Evolutionary conservation across 1,140 invertebrate genomes (phyloP).

Genomic region (Drosophila azteca): DNA sequence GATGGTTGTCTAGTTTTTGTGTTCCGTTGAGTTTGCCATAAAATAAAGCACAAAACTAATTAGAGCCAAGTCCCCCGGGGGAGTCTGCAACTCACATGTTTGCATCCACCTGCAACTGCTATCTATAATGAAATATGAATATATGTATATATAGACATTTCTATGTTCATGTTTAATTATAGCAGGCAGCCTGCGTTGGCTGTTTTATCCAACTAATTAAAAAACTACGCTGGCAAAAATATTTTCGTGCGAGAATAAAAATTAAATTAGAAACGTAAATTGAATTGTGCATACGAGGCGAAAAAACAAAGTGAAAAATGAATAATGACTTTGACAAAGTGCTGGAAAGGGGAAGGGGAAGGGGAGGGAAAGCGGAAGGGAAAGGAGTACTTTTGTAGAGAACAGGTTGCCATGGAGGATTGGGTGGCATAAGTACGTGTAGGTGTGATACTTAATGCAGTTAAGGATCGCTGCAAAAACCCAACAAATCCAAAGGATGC

Average conservation of each 20-base stretch:
- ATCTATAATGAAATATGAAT: conserved; percentile 13
- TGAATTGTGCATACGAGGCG: conserved; percentile 69
- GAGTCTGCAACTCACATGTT: not conserved
- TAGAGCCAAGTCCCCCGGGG: not conserved
- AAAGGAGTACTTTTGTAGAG: too few species aligned
- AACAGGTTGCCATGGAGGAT: not conserved
- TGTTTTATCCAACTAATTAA: conserved; percentile 64
- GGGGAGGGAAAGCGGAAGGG: too few species aligned
- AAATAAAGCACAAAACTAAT: conserved; percentile 10
- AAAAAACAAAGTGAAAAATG: conserved; percentile 68
- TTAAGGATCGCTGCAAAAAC: conserved; percentile 43
- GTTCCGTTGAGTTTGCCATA: not conserved
- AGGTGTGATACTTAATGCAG: conserved; percentile 54
- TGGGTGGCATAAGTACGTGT: too few species aligned
- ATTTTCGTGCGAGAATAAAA: conserved; percentile 63
- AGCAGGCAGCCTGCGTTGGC: conserved; percentile 4
- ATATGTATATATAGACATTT: not conserved
- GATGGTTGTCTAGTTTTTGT: not conserved
- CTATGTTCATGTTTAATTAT: conserved; percentile 19
- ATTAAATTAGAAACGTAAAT: conserved; percentile 76
- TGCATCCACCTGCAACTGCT: conserved; percentile 6
- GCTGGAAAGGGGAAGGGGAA: not conserved
- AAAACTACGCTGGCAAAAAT: conserved; percentile 73
- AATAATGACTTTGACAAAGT: conserved; percentile 52
- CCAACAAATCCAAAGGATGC: conserved; percentile 31